Evolutionary conservation across 2,113 vertebrate species (phyloP).

Genomic region (Eurystomus gularis): DNA sequence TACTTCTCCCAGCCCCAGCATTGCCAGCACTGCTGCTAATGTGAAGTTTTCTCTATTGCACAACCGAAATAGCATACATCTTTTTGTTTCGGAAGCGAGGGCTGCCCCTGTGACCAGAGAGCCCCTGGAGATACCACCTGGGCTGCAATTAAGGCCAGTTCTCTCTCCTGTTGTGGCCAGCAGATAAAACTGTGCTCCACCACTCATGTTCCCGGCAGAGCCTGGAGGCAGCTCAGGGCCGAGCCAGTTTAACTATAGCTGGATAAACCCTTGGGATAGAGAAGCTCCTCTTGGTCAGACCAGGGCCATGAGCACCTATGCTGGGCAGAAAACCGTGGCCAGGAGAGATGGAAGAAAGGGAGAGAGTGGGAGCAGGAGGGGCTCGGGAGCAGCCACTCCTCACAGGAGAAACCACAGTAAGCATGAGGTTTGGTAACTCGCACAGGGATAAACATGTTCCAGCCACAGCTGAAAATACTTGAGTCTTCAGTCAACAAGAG

Average conservation of each 20-base stretch:
- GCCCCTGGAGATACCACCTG: background rate
- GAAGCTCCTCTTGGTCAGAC: background rate
- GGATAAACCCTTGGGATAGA: background rate
- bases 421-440: background rate
- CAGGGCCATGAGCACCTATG: rapidly evolving
- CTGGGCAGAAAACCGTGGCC: rapidly evolving
- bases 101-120: background rate
- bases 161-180: background rate
- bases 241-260: background rate
- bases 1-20: background rate
- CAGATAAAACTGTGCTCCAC: background rate
- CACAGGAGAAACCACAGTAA: background rate
- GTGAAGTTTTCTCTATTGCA: background rate
- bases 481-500: background rate
- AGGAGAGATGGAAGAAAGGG: background rate
- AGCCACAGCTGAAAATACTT: background rate
- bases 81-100: background rate
- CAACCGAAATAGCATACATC: background rate
- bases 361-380: background rate
- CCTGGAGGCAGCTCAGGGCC: background rate
- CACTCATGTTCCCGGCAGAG: rapidly evolving
- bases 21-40: background rate
- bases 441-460: background rate
- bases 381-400: background rate
- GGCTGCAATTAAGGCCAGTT: background rate